Percentiles rank a stretch among this genome's conserved stretches.
Conservation (phyloP, 2,113 vertebrate species). For the Callipepla californica region DNA sequence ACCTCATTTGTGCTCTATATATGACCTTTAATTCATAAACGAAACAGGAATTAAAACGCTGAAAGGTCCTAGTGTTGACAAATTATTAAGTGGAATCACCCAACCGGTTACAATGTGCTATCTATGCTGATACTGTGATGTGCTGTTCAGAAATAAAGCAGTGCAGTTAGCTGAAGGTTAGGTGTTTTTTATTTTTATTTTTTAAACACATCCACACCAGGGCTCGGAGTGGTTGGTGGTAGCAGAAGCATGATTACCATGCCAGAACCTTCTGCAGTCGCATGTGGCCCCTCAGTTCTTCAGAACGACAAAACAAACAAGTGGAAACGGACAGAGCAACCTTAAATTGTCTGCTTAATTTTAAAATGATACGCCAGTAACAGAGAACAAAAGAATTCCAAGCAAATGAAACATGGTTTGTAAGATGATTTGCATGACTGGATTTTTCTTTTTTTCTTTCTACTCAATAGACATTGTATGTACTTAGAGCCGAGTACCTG, state of each 20-base stretch:
- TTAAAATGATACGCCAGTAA: conserved; percentile 54
- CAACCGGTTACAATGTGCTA: conserved; percentile 42
- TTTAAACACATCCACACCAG: neutral
- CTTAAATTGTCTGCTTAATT: conserved; percentile 33
- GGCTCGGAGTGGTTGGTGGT: neutral
- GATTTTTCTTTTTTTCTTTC: conserved; percentile 66
- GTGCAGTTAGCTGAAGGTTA: conserved; percentile 42
- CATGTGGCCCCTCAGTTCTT: conserved; percentile 61
- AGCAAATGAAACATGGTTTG: conserved; percentile 64
- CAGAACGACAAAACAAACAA: neutral
- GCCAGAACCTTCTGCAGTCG: neutral
- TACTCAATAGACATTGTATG: conserved; percentile 71
- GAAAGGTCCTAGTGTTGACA: conserved; percentile 73
- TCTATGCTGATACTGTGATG: conserved; percentile 59
- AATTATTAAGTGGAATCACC: conserved; percentile 68
- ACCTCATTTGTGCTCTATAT: conserved; percentile 91
- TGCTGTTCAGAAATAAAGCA: conserved; percentile 60
- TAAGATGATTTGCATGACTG: conserved; percentile 77
- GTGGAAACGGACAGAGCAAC: conserved; percentile 47
- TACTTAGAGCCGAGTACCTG: conserved; percentile 64
- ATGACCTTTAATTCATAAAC: conserved; percentile 85
- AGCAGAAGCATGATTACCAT: neutral
- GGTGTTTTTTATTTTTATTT: conserved; percentile 6
- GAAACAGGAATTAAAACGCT: conserved; percentile 64
- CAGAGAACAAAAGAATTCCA: conserved; percentile 63